Conservation (phyloP, 1,140 invertebrate genomes). For the Potamilus streckersoni region DNA sequence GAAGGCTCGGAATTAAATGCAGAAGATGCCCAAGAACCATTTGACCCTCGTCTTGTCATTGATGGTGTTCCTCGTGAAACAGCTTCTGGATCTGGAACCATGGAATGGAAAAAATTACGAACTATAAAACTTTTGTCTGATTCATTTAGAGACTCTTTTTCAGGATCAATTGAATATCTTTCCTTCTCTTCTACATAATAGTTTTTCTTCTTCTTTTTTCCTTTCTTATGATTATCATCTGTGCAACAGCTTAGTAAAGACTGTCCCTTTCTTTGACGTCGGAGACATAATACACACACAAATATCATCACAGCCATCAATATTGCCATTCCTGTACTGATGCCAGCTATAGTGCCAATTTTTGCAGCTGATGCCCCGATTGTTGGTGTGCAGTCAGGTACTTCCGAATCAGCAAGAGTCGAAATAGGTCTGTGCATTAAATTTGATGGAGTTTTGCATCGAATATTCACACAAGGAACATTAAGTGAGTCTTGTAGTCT, state of each 20-base stretch:
- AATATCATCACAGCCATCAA: too few relatives aligned
- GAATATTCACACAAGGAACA: neutral
- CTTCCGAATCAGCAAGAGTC: neutral
- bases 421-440: neutral
- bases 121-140: constrained; percentile 37
- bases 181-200: constrained; percentile 28
- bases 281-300: too few relatives aligned
- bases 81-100: constrained; percentile 25
- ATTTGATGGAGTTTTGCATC: neutral
- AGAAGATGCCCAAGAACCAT: too few relatives aligned
- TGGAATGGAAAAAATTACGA: constrained; percentile 35
- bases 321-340: too few relatives aligned
- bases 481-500: neutral
- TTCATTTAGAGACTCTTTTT: constrained; percentile 33
- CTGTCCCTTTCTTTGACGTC: too few relatives aligned
- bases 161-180: constrained; percentile 22
- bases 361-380: too few relatives aligned
- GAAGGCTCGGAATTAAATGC: too few relatives aligned
- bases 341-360: too few relatives aligned
- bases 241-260: too few relatives aligned
- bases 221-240: too few relatives aligned
- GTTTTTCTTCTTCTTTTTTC: constrained; percentile 12
- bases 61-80: constrained; percentile 21
- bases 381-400: too few relatives aligned
- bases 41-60: constrained; percentile 27